These are phyloP conservation scores for Holacanthella duospinosa DNA, from an alignment of 2,888 invertebrate species.

Conservation along the genomic window DNA sequence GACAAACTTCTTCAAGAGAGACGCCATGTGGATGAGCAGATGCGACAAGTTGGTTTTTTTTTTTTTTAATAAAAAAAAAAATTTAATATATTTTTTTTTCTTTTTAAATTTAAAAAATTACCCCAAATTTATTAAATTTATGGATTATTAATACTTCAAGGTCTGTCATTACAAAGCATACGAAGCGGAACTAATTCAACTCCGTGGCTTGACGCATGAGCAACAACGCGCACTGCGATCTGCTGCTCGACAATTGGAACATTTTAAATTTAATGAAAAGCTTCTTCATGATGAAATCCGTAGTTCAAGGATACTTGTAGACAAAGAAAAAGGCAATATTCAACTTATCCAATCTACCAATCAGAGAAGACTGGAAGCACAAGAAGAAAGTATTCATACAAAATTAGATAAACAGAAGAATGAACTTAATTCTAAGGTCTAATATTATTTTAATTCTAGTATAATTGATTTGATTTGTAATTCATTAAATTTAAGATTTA, in stretches of 20 bases:
- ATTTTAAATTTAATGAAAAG: conserved; percentile 49
- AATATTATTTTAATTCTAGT: conserved; percentile 1
- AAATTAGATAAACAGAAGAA: conserved; percentile 45
- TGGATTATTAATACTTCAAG: conserved; percentile 36
- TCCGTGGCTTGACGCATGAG: conserved; percentile 50
- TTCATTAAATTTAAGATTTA: background rate
- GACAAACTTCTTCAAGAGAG: conserved; percentile 36
- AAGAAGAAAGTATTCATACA: conserved; percentile 36
- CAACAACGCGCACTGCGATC: conserved; percentile 49
- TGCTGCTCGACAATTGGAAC: conserved; percentile 50
- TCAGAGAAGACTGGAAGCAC: conserved; percentile 32
- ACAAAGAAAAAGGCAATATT: conserved; percentile 44
- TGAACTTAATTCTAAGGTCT: conserved; percentile 39
- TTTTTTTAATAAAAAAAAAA: too few species aligned
- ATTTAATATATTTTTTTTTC: too few species aligned
- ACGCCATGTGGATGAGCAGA: conserved; percentile 37
- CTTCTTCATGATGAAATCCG: conserved; percentile 45
- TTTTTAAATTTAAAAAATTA: background rate
- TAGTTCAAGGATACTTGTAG: conserved; percentile 41
- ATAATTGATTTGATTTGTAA: too few species aligned
- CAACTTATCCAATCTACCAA: conserved; percentile 32
- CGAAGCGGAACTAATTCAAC: conserved; percentile 49
- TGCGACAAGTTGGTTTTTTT: conserved; percentile 37
- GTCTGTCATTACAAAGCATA: conserved; percentile 48
- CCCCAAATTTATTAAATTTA: background rate